Conservation (phyloP, 2,888 invertebrate genomes). For the Drosophila fulvimacula region DNA sequence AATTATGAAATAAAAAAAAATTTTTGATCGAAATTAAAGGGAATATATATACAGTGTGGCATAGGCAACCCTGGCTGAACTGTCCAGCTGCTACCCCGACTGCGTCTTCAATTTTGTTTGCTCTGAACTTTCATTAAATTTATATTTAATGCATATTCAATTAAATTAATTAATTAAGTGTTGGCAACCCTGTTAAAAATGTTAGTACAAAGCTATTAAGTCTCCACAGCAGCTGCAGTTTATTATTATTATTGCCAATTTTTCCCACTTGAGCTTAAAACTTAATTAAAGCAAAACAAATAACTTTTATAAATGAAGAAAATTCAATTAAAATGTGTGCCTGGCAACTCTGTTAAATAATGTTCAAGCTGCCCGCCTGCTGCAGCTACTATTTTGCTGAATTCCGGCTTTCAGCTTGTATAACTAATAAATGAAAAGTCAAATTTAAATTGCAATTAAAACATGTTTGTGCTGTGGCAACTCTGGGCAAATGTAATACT, state of each 20-base stretch:
- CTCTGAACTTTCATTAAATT: too few relatives aligned
- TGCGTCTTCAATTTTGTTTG: too few relatives aligned
- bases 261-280: conserved; percentile 19
- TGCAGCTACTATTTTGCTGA: neutral
- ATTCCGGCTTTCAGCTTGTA: neutral
- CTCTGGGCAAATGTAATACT: conserved; percentile 5
- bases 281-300: conserved; percentile 32
- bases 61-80: too few relatives aligned
- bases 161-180: too few relatives aligned
- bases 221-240: conserved; percentile 28
- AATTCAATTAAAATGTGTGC: neutral
- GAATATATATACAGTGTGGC: too few relatives aligned
- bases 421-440: conserved; percentile 29
- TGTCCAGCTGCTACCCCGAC: too few relatives aligned
- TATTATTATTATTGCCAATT: conserved; percentile 15
- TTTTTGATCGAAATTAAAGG: too few relatives aligned
- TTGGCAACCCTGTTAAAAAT: conserved; percentile 27
- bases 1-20: too few relatives aligned
- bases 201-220: conserved; percentile 63
- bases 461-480: conserved; percentile 2
- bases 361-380: neutral
- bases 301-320: conserved; percentile 35
- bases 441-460: conserved; percentile 37
- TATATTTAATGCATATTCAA: too few relatives aligned
- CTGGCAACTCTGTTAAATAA: conserved; percentile 1